Conservation (phyloP, 2,888 invertebrate species). For the Callinectes sapidus region DNA sequence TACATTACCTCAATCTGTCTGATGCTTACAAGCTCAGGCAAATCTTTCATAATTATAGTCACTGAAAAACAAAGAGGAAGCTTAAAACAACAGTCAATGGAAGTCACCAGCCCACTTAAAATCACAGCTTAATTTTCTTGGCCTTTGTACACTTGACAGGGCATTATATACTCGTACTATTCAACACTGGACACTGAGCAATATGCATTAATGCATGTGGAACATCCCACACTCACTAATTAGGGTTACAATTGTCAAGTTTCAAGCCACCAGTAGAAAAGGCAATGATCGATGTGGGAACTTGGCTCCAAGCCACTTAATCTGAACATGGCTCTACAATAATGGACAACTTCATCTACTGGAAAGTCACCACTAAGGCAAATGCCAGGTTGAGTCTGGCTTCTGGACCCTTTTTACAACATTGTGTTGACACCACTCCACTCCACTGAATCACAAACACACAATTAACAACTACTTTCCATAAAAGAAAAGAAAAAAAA, state of each 20-base stretch:
- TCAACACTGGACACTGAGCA: background rate
- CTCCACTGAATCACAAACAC: slow-evolving; percentile 18
- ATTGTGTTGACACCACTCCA: slow-evolving; percentile 16
- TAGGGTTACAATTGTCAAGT: background rate
- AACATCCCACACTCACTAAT: background rate
- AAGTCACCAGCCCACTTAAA: background rate
- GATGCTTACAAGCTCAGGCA: background rate
- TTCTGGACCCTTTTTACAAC: background rate
- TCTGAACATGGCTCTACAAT: background rate
- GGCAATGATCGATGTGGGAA: background rate
- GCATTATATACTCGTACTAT: background rate
- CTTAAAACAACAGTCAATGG: background rate
- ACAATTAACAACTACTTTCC: slow-evolving; percentile 20
- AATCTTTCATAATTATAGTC: background rate
- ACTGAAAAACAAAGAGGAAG: background rate
- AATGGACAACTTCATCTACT: background rate
- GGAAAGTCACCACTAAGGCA: slow-evolving; percentile 4
- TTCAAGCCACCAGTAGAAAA: slow-evolving; percentile 1
- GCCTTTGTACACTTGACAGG: background rate
- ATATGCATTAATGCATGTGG: background rate
- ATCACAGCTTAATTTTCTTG: slow-evolving; percentile 20
- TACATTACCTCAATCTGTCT: slow-evolving; percentile 9
- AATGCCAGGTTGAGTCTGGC: background rate
- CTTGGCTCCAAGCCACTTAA: background rate
- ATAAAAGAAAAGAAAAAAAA: background rate